phyloP scores from a whole-genome alignment of 1,140 invertebrate genomes.

The Battus philenor region DNA sequence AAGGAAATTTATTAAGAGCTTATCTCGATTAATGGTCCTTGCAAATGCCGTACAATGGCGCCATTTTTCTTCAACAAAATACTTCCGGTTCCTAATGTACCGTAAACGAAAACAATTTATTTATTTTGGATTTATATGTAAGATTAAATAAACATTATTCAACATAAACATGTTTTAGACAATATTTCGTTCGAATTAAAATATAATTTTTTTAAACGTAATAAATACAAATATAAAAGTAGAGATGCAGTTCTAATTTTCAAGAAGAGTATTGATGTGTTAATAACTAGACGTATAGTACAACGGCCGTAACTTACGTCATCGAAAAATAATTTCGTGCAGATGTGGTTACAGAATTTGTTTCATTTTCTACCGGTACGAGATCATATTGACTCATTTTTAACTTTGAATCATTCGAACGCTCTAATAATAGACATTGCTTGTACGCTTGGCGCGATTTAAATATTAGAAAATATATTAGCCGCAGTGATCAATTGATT shows the following conservation, averaged over 20 bases:
- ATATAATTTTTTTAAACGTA: too few relatives aligned
- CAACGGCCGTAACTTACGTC: too few relatives aligned
- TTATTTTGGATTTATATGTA: too few relatives aligned
- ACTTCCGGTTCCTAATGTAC: neutral
- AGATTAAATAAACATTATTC: too few relatives aligned
- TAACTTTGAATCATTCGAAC: constrained; percentile 2
- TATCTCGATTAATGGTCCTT: constrained; percentile 35
- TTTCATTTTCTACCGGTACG: constrained; percentile 1
- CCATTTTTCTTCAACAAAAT: constrained; percentile 31
- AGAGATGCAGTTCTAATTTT: too few relatives aligned
- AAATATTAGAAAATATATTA: constrained; percentile 39
- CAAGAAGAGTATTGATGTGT: too few relatives aligned
- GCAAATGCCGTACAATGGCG: constrained; percentile 29
- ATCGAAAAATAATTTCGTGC: constrained; percentile 5
- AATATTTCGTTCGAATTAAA: too few relatives aligned
- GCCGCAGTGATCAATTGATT: constrained; percentile 46
- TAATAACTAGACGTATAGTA: too few relatives aligned
- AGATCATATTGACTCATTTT: constrained; percentile 8
- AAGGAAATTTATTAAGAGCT: constrained; percentile 55
- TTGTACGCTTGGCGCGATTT: constrained; percentile 1
- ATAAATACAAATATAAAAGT: too few relatives aligned
- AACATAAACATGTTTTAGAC: too few relatives aligned
- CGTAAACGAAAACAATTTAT: neutral
- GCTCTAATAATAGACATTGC: neutral
- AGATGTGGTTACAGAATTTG: neutral